Conservation (phyloP, 2,888 invertebrate genomes). For the Strigamia maritima region DNA sequence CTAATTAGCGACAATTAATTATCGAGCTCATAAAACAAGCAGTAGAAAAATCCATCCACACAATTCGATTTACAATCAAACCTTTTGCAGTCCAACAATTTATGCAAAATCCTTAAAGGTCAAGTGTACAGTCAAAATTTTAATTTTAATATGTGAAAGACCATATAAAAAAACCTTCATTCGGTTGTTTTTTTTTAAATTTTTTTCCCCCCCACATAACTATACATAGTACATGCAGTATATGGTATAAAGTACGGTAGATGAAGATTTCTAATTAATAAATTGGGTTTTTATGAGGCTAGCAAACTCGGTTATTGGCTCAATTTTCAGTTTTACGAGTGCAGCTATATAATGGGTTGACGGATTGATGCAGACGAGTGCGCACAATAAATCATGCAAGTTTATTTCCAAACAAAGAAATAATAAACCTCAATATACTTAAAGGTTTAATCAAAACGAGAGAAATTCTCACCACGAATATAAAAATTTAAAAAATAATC, state of each 20-base stretch:
- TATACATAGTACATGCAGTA: too few species aligned
- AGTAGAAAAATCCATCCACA: conserved; percentile 42
- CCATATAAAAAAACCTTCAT: too few species aligned
- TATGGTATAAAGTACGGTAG: too few species aligned
- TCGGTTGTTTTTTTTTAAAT: too few species aligned
- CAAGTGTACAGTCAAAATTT: too few species aligned
- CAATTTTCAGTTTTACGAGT: conserved; percentile 14
- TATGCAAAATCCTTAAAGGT: neutral
- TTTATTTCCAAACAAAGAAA: conserved; percentile 8
- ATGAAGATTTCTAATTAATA: too few species aligned
- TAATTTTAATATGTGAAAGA: too few species aligned
- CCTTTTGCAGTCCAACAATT: conserved; percentile 39
- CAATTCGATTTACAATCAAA: conserved; percentile 43
- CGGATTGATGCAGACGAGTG: conserved; percentile 19
- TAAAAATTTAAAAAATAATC: neutral
- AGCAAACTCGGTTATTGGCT: conserved; percentile 11
- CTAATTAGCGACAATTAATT: conserved; percentile 44
- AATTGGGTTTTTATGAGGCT: neutral
- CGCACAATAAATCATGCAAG: neutral
- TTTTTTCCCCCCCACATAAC: too few species aligned
- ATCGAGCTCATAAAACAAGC: conserved; percentile 43
- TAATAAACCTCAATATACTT: conserved; percentile 3
- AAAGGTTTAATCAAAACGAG: neutral
- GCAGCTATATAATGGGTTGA: neutral
- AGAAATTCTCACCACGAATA: neutral